Evolutionary conservation across 1,140 invertebrate genomes (phyloP).

Genomic region (roundworm (Caenorhabditis elegans)): WBcel235 BX284606.5:15906501-15907000

Average conservation of each 20-base stretch:
- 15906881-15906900: background rate
- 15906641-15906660: conserved; percentile 14
- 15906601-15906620: background rate
- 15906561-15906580: too few species aligned
- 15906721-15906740: background rate
- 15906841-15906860: background rate
- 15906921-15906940: background rate
- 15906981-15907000: background rate
- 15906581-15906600: too few species aligned
- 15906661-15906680: conserved; percentile 19
- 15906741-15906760: background rate
- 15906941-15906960: background rate
- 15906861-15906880: background rate
- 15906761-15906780: too few species aligned
- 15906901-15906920: background rate
- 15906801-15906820: too few species aligned
- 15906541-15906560: too few species aligned
- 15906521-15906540: too few species aligned
- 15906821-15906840: background rate
- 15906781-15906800: too few species aligned
- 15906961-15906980: background rate
- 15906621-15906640: background rate
- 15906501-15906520: too few species aligned
- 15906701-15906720: background rate
- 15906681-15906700: background rate